A percentile compares a stretch with the other conserved stretches of the same genome.
Evolutionary conservation across 2,113 vertebrate species (phyloP).

Genomic region (Takifugu flavidus): DNA sequence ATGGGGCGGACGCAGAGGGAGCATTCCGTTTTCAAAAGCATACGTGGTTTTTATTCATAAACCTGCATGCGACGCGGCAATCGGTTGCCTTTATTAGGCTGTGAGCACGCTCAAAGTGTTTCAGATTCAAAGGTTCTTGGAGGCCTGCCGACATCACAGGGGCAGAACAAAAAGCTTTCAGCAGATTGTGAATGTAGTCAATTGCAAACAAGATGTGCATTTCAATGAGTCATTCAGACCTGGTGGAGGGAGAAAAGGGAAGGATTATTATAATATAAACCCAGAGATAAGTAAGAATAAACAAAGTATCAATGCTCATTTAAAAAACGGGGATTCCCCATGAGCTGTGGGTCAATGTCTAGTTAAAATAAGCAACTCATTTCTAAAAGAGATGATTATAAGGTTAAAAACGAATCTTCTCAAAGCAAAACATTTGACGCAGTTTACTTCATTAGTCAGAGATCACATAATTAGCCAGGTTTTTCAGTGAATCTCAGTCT

Average conservation of each 20-base stretch:
- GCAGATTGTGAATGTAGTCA: conserved; percentile 68
- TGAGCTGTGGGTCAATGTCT: neutral
- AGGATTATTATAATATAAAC: conserved; percentile 62
- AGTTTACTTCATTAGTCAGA: no score
- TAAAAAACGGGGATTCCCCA: conserved; percentile 38
- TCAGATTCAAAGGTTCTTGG: conserved; percentile 65
- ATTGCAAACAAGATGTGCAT: conserved; percentile 74
- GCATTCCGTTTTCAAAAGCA: conserved; percentile 47
- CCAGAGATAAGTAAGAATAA: conserved; percentile 38
- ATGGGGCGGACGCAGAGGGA: conserved; percentile 22
- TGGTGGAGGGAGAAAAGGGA: conserved; percentile 53
- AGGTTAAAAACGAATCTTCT: neutral
- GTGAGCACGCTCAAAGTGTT: conserved; percentile 43
- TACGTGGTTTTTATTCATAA: conserved; percentile 61
- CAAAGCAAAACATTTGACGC: neutral
- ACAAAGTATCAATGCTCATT: conserved; percentile 37
- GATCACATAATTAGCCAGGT: no score
- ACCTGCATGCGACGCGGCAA: conserved; percentile 45
- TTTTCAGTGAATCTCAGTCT: no score
- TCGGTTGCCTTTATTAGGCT: conserved; percentile 51
- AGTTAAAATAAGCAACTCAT: conserved; percentile 22
- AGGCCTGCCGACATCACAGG: conserved; percentile 59
- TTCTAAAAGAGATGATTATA: neutral
- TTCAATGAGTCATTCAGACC: conserved; percentile 73
- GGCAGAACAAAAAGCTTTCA: conserved; percentile 71